phyloP scores from a whole-genome alignment of 2,113 vertebrate genomes.

The Polypterus senegalus region DNA sequence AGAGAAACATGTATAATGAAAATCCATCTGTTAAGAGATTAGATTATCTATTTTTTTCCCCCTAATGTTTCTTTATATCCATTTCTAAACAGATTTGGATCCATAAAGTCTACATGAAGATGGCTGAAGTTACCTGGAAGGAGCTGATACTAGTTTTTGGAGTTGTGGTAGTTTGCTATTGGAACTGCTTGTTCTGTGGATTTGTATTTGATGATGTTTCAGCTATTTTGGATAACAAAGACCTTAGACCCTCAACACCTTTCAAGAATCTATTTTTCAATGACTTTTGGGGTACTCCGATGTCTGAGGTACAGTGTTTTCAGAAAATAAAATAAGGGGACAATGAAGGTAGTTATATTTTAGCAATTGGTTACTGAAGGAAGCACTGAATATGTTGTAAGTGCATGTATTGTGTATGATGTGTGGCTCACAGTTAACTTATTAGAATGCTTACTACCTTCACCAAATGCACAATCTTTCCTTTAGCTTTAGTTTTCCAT shows the following conservation, averaged over 20 bases:
- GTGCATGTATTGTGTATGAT: too few species aligned
- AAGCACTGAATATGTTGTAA: too few species aligned
- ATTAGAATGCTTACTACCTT: too few species aligned
- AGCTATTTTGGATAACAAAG: conserved; percentile 95
- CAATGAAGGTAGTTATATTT: too few species aligned
- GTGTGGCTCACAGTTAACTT: too few species aligned
- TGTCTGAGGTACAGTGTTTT: conserved; percentile 71
- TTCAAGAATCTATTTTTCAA: conserved; percentile 84
- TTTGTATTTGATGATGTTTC: conserved; percentile 98
- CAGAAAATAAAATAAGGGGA: too few species aligned
- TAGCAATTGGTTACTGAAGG: too few species aligned
- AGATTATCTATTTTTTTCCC: too few species aligned
- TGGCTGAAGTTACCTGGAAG: conserved; percentile 76
- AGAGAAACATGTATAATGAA: too few species aligned
- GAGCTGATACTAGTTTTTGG: conserved; percentile 72
- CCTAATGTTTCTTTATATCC: neutral
- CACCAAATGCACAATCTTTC: too few species aligned
- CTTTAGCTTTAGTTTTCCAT: too few species aligned
- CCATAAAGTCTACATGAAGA: conserved; percentile 46
- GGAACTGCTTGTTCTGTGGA: conserved; percentile 89
- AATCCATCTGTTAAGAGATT: too few species aligned
- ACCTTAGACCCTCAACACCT: conserved; percentile 83
- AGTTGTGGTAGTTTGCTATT: conserved; percentile 82
- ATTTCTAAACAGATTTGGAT: conserved; percentile 29
- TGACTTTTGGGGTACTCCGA: conserved; percentile 98